These are phyloP conservation scores for Drosophila santomea DNA, from an alignment of 1,140 invertebrate genomes.

Conservation along the genomic window DNA sequence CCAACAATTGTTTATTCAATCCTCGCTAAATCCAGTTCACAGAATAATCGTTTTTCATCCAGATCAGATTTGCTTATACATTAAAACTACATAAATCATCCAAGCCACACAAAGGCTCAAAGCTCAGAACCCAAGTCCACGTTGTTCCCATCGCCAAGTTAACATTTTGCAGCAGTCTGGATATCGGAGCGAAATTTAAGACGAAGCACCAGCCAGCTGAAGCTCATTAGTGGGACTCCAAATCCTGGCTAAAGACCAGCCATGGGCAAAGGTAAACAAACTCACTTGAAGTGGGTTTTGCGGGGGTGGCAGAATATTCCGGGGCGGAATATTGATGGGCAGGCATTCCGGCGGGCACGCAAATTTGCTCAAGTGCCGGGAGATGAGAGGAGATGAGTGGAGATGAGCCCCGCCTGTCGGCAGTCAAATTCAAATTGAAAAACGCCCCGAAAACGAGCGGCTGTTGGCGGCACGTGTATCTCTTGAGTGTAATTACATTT, in stretches of 20 bases:
- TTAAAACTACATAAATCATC: conserved; percentile 45
- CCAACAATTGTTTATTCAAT: not conserved
- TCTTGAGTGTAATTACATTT: conserved; percentile 81
- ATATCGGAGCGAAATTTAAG: conserved; percentile 12
- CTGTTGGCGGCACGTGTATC: conserved; percentile 76
- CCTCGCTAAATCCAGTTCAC: not conserved
- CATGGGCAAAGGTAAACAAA: conserved; percentile 67
- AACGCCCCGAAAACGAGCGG: conserved; percentile 35
- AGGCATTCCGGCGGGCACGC: conserved; percentile 18
- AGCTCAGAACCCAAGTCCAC: conserved; percentile 5
- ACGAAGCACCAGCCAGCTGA: conserved; percentile 28
- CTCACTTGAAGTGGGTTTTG: conserved; percentile 38
- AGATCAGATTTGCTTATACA: conserved; percentile 6
- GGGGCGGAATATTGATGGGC: conserved; percentile 46
- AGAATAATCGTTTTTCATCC: conserved; percentile 2
- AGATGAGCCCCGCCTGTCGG: conserved; percentile 27
- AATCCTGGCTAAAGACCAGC: conserved; percentile 58
- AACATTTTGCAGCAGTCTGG: conserved; percentile 25
- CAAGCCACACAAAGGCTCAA: conserved; percentile 16
- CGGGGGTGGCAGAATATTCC: not conserved
- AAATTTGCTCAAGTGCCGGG: conserved; percentile 46
- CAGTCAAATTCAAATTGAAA: conserved; percentile 76
- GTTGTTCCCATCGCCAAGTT: conserved; percentile 4
- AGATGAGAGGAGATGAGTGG: conserved; percentile 24
- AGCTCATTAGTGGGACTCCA: conserved; percentile 63